A percentile compares a stretch with the other conserved stretches of the same genome.
Evolutionary conservation across 2,888 invertebrate genomes (phyloP).

Genomic region (Mallateleia sp.): DNA sequence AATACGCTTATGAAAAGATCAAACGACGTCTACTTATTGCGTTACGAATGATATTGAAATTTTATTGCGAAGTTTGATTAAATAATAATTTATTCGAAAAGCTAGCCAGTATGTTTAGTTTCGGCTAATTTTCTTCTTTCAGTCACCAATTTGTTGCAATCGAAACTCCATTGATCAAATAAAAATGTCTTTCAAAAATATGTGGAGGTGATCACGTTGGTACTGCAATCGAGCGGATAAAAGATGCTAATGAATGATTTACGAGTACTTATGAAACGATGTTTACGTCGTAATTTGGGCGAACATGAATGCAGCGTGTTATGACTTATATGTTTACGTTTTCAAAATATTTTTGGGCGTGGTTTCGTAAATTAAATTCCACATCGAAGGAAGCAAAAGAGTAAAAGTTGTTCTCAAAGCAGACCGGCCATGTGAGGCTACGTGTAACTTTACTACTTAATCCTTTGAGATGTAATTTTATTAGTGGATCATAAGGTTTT

Average conservation of each 20-base stretch:
- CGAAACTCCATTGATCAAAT: constrained; percentile 38
- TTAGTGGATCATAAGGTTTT: not conserved
- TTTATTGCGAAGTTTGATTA: constrained; percentile 48
- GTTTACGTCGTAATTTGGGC: not conserved
- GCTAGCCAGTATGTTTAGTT: not conserved
- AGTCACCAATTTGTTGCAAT: constrained; percentile 17
- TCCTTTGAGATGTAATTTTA: not conserved
- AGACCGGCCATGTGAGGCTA: not conserved
- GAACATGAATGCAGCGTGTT: constrained; percentile 1
- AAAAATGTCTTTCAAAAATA: constrained; percentile 22
- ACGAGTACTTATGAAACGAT: constrained; percentile 6
- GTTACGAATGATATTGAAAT: constrained; percentile 39
- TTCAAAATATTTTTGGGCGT: not conserved
- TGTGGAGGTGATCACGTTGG: constrained; percentile 6
- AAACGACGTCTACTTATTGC: constrained; percentile 54
- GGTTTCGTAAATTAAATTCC: not conserved
- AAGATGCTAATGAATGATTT: constrained; percentile 57
- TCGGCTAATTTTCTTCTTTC: not conserved
- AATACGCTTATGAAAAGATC: constrained; percentile 57
- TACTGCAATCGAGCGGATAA: constrained; percentile 31
- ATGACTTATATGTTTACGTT: not conserved
- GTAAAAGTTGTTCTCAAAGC: not conserved
- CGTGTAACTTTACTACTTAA: not conserved
- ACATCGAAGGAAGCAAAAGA: no score
- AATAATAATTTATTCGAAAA: constrained; percentile 36